Percentiles rank a stretch among this genome's conserved stretches.
These are phyloP conservation scores for Dione juno DNA, from an alignment of 2,888 invertebrate genomes.

Conservation along the genomic window DNA sequence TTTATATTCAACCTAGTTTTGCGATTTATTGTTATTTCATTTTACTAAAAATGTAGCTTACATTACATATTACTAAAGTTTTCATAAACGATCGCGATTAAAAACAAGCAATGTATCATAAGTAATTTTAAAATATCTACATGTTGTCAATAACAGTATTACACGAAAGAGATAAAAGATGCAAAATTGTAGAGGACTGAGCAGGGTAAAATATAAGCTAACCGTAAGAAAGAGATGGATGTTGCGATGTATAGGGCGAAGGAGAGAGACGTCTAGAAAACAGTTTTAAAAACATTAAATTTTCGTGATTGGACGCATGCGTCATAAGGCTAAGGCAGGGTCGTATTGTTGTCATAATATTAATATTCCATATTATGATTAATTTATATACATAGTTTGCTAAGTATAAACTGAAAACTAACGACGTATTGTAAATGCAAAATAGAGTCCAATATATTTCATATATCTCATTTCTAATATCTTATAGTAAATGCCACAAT, in stretches of 20 bases:
- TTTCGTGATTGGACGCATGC: constrained; percentile 78
- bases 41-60: constrained; percentile 42
- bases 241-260: constrained; percentile 37
- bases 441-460: neutral
- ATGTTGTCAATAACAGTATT: constrained; percentile 65
- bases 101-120: constrained; percentile 53
- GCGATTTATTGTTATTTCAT: constrained; percentile 10
- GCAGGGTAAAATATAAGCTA: constrained; percentile 58
- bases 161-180: constrained; percentile 52
- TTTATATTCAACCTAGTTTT: constrained; percentile 50
- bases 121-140: constrained; percentile 47
- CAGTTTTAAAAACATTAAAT: constrained; percentile 62
- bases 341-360: constrained; percentile 28
- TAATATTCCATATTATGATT: neutral
- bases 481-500: neutral
- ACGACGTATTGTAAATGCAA: no score
- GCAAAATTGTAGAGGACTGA: constrained; percentile 35
- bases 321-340: constrained; percentile 68
- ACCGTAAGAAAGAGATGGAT: constrained; percentile 59
- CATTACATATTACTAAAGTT: constrained; percentile 31
- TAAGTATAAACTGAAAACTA: neutral
- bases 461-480: neutral
- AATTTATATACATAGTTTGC: neutral
- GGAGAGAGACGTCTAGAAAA: constrained; percentile 63
- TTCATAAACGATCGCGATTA: constrained; percentile 30